phyloP scores from a whole-genome alignment of 2,113 vertebrate species.

The Globicephala melas region DNA sequence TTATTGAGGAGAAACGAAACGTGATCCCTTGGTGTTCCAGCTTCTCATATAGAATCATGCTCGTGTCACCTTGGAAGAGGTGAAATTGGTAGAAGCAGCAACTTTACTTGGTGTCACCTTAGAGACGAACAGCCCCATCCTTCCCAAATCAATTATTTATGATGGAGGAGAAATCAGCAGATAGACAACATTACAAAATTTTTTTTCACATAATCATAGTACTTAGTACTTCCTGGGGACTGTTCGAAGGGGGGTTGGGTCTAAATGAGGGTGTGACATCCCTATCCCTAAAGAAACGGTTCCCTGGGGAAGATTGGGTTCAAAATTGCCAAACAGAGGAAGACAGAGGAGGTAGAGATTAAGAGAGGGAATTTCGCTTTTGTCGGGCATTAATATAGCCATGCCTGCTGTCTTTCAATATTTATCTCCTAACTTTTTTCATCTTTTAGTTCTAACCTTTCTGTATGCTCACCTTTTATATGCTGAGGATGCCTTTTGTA shows the following conservation, averaged over 20 bases:
- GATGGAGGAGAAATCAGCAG: background rate
- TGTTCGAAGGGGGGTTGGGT: background rate
- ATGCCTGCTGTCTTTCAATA: background rate
- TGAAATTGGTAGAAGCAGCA: background rate
- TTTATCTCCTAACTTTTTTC: background rate
- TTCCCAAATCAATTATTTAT: background rate
- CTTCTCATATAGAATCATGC: background rate
- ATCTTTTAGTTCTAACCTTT: background rate
- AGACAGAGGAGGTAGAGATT: background rate
- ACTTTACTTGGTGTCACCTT: background rate
- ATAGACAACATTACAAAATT: background rate
- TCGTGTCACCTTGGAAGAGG: background rate
- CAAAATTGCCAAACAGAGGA: background rate
- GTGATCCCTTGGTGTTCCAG: background rate
- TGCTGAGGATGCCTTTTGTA: background rate
- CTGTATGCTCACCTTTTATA: background rate
- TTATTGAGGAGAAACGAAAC: background rate
- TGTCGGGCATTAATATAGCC: background rate
- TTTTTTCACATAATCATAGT: background rate
- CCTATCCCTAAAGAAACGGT: background rate
- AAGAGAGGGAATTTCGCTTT: background rate
- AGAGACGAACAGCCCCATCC: background rate
- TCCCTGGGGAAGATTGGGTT: background rate
- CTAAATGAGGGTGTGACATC: background rate
- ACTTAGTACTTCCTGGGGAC: background rate